Evolutionary conservation across 2,888 invertebrate genomes (phyloP).

Genomic region (Lasioglossum zephyrum): DNA sequence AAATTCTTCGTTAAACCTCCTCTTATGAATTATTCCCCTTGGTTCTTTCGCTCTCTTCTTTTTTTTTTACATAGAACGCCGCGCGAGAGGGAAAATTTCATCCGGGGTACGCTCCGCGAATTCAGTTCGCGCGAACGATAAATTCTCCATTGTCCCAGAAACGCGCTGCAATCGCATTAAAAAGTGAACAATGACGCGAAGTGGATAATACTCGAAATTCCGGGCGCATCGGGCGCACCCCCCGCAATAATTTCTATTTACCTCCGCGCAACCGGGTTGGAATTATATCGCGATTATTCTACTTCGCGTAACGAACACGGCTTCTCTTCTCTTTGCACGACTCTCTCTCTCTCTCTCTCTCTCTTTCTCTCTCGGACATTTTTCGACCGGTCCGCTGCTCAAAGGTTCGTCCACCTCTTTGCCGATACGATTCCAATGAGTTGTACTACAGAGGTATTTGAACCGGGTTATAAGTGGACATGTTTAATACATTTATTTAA

Average conservation of each 20-base stretch:
- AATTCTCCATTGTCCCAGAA: conserved; percentile 4
- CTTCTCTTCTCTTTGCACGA: not conserved
- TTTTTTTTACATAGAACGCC: not conserved
- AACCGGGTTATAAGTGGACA: not conserved
- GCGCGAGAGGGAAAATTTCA: not conserved
- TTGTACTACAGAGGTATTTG: not conserved
- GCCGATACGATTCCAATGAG: not conserved
- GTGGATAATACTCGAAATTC: conserved; percentile 7
- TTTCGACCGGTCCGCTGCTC: not conserved
- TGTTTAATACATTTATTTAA: not conserved
- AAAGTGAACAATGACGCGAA: not conserved
- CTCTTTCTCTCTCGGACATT: not conserved
- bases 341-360: not conserved
- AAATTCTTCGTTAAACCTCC: not conserved
- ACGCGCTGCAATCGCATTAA: not conserved
- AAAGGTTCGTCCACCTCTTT: not conserved
- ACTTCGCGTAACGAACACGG: not conserved
- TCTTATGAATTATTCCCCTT: conserved; percentile 22
- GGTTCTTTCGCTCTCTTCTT: not conserved
- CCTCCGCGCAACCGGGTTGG: not conserved
- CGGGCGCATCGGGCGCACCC: not conserved
- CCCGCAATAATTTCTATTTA: not conserved
- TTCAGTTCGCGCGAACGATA: not conserved
- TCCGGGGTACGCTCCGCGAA: not conserved
- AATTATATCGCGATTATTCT: conserved; percentile 1